Percentiles rank a stretch among this genome's conserved stretches.
Conservation (phyloP, 2,797 vertebrate species). For the Leptodactylus fallax region DNA sequence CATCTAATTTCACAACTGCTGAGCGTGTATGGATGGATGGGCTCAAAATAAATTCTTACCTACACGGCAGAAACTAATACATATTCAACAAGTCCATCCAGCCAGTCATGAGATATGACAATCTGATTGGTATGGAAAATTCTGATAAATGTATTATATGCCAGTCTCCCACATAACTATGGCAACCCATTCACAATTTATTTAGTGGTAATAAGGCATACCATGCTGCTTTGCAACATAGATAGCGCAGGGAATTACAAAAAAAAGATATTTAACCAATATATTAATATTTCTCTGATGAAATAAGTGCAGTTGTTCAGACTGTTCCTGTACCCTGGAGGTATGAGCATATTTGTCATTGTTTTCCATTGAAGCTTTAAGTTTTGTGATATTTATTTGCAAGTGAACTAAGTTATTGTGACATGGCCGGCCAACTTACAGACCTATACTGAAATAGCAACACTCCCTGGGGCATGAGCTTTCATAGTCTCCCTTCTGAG, state of each 20-base stretch:
- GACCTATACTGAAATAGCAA: constrained; percentile 27
- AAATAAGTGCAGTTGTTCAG: constrained; percentile 4
- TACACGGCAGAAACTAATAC: constrained; percentile 50
- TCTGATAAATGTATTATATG: constrained; percentile 52
- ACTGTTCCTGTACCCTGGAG: neutral
- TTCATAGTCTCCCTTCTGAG: neutral
- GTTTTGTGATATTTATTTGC: constrained; percentile 25
- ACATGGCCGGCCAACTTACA: constrained; percentile 18
- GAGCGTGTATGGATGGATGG: constrained; percentile 45
- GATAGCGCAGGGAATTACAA: constrained; percentile 2
- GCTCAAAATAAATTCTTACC: constrained; percentile 42
- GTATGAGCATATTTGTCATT: neutral
- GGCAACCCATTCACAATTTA: constrained; percentile 33
- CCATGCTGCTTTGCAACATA: neutral
- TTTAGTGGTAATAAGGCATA: constrained; percentile 5
- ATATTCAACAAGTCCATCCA: constrained; percentile 49
- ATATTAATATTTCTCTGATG: constrained; percentile 16
- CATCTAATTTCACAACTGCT: constrained; percentile 50
- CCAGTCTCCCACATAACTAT: constrained; percentile 39
- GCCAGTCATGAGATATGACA: constrained; percentile 47
- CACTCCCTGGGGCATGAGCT: neutral
- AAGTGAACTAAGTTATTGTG: constrained; percentile 29
- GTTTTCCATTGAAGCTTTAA: constrained; percentile 21
- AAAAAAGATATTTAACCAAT: neutral
- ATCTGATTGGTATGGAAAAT: constrained; percentile 44